Evolutionary conservation across 1,140 invertebrate species (phyloP).

Genomic region (Drosophila ambigua): DNA sequence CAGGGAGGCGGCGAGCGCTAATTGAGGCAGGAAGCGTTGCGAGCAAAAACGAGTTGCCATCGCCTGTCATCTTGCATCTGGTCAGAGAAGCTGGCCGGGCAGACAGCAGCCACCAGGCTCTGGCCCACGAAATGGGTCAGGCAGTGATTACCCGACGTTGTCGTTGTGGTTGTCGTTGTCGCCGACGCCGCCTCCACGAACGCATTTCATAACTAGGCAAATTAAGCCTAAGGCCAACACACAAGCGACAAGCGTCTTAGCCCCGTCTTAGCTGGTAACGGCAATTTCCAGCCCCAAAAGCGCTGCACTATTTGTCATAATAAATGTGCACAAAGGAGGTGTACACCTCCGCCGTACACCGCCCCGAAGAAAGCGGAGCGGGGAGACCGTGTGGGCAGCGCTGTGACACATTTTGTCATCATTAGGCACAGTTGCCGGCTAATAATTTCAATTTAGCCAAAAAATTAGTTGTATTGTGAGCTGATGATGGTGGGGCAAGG

Average conservation of each 20-base stretch:
- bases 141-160: conserved; percentile 46
- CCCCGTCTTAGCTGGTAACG: conserved; percentile 65
- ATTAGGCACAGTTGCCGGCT: conserved; percentile 81
- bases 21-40: conserved; percentile 77
- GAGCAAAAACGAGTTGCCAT: conserved; percentile 61
- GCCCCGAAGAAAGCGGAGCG: conserved; percentile 61
- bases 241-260: conserved; percentile 69
- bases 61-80: conserved; percentile 60
- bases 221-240: conserved; percentile 70
- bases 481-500: background rate
- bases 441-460: conserved; percentile 82
- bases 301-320: conserved; percentile 83
- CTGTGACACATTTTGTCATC: conserved; percentile 83
- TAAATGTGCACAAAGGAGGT: conserved; percentile 67
- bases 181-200: conserved; percentile 40
- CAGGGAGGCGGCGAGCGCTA: conserved; percentile 30
- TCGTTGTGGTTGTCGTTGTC: no score
- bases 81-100: no score
- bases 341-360: background rate
- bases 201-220: conserved; percentile 65
- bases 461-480: conserved; percentile 68
- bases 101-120: no score
- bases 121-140: conserved; percentile 68
- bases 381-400: conserved; percentile 60
- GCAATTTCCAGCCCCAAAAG: conserved; percentile 70